Evolutionary conservation across 1,140 invertebrate genomes (phyloP), one percentile per base, ranked within the genome.

Genomic region (Philopotamus ludificatus): DNA sequence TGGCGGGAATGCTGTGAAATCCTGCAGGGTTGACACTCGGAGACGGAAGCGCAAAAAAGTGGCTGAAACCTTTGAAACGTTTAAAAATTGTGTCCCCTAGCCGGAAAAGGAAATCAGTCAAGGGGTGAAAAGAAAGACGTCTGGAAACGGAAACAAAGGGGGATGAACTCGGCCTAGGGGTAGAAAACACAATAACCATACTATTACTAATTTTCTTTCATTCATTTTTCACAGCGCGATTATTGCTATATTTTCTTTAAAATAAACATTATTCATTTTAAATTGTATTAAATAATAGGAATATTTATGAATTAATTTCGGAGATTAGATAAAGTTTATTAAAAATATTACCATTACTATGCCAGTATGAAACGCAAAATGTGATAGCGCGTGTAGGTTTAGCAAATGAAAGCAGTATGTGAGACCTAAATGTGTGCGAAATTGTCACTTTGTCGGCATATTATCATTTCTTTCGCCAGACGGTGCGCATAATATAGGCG

Each of bases 81-180:
- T 70, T 70, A 70, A 70, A 67, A 70, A 70, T 66, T 47, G 60
- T 53, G 64, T 66, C 60, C 64, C 60, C 21, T 44, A 51, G 22
- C 34, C 63, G 67, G 67, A 68, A 68, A 50, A 66, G 68, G 68
- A 70, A 70, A 70, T 70, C 68, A 66, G 60, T 63, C 63, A 66
- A 64, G 60, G 63, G 63, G 61, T 63, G 63, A 55, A 65, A 66
- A 66, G 65, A 66, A 61, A 66, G 65, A 66, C 65, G 65, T 66
- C 65, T 66, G 47, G 39, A 25, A 55, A 44, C 65, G 65, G 65
- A 66, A 66, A 66, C 65, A 61, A 66, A 66, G 65, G 49, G 63
- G 39, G 57, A 26, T 60, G 57, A 60, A 60, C 57, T 39, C 57
- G 12, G 15, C 3, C 42, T 2, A 23, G 28, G 57, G 12, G n/a